Conservation (phyloP, 2,888 invertebrate species). For the Schizaphis graminum region DNA sequence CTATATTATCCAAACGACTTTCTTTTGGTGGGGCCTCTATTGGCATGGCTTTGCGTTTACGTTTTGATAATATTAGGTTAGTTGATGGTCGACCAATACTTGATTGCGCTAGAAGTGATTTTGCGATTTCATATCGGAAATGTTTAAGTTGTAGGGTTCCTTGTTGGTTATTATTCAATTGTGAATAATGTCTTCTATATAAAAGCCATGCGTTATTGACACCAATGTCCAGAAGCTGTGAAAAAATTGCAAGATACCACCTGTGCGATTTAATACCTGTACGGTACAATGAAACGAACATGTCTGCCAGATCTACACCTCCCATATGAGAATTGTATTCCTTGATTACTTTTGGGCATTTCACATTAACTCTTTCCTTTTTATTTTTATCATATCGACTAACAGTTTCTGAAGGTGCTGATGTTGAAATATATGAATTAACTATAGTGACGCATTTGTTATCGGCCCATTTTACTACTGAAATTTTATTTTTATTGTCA, state of each 20-base stretch:
- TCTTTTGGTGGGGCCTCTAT: constrained; percentile 18
- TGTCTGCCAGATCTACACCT: constrained; percentile 65
- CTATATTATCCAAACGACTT: constrained; percentile 43
- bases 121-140: constrained; percentile 37
- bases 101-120: constrained; percentile 4
- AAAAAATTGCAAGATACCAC: constrained; percentile 59
- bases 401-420: too few species aligned
- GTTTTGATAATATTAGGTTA: not conserved
- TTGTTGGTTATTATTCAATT: constrained; percentile 31
- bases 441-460: constrained; percentile 63
- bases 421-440: too few species aligned
- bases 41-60: constrained; percentile 19
- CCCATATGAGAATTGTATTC: constrained; percentile 65
- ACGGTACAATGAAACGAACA: constrained; percentile 63
- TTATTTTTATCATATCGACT: too few species aligned
- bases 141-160: constrained; percentile 36
- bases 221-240: constrained; percentile 49
- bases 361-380: constrained; percentile 41
- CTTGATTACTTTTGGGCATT: constrained; percentile 49
- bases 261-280: constrained; percentile 42
- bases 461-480: constrained; percentile 68
- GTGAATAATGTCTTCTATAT: constrained; percentile 54
- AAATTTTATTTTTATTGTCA: constrained; percentile 66
- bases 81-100: not conserved
- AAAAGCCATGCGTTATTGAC: constrained; percentile 62